phyloP scores from a whole-genome alignment of 2,113 vertebrate genomes.

The Vicugna pacos region DNA sequence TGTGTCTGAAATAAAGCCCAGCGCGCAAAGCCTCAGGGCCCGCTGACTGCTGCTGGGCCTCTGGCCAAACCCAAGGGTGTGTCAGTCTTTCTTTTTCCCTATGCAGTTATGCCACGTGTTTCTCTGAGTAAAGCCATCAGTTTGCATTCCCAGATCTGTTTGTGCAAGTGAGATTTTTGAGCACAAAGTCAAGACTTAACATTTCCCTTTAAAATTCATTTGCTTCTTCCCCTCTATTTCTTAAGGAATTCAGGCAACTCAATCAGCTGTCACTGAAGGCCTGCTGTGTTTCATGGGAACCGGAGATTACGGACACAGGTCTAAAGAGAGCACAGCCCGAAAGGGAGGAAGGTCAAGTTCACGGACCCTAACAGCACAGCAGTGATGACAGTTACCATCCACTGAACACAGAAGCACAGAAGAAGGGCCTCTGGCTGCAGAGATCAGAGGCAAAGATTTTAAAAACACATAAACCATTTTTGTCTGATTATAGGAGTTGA shows the following conservation, averaged over 20 bases:
- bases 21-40: not conserved
- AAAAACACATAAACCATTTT: not conserved
- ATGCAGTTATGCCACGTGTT: accelerated
- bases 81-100: not conserved
- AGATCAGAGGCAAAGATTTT: not conserved
- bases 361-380: not conserved
- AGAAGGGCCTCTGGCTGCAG: not conserved
- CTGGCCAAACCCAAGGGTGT: not conserved
- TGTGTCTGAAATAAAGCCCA: not conserved
- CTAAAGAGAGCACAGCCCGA: not conserved
- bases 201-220: not conserved
- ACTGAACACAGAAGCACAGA: not conserved
- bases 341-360: not conserved
- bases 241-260: not conserved
- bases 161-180: not conserved
- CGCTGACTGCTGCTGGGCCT: not conserved
- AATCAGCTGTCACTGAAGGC: not conserved
- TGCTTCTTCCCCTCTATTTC: not conserved
- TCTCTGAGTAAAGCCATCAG: too few relatives aligned
- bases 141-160: not conserved
- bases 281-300: not conserved
- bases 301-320: not conserved
- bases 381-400: accelerated
- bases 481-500: not conserved
- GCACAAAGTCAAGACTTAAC: not conserved